phyloP scores from a whole-genome alignment of 2,113 vertebrate species.

The Machaerirhynchus nigripectus region DNA sequence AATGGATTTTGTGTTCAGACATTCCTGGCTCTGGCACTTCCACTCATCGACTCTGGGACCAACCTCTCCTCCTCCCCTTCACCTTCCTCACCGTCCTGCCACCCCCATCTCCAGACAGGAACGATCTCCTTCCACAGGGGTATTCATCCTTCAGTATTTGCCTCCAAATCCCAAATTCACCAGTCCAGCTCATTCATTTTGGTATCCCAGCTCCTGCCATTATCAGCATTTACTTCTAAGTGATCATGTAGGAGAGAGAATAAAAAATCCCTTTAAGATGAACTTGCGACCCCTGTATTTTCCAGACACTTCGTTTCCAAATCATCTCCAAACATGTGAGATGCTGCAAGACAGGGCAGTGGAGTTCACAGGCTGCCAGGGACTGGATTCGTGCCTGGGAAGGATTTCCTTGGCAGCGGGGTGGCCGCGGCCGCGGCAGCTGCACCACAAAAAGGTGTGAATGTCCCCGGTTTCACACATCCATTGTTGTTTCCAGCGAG shows the following conservation, averaged over 20 bases:
- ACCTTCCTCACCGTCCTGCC: background rate
- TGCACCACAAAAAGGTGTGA: background rate
- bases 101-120: background rate
- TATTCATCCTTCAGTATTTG: background rate
- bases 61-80: background rate
- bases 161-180: background rate
- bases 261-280: background rate
- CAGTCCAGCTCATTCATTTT: background rate
- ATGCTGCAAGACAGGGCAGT: background rate
- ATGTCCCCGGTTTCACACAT: background rate
- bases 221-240: background rate
- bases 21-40: background rate
- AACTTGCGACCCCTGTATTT: background rate
- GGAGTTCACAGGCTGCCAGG: background rate
- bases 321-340: fast-evolving
- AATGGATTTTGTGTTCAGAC: background rate
- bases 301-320: background rate
- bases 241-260: background rate
- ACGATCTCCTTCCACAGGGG: fast-evolving
- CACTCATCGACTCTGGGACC: background rate
- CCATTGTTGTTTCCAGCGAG: background rate
- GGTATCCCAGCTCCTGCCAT: background rate
- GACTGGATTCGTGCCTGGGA: background rate
- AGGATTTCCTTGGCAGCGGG: background rate
- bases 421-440: background rate